Percentiles rank a stretch among this genome's conserved stretches.
Evolutionary conservation across 2,888 invertebrate species (phyloP).

Genomic region (Hirtodrosophila alboralis): DNA sequence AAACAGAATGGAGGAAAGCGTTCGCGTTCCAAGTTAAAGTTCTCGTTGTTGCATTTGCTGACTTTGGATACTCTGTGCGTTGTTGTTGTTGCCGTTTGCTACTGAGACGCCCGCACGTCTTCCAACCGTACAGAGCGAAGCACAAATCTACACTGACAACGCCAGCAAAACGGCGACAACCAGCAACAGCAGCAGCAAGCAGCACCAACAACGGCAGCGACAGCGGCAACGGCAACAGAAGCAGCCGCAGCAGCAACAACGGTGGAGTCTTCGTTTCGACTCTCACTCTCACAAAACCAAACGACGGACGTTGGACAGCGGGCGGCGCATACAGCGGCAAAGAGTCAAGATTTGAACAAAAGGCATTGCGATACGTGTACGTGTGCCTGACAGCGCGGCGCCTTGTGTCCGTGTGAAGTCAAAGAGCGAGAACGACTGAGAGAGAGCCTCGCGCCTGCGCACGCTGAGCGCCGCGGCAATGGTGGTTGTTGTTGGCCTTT

Average conservation of each 20-base stretch:
- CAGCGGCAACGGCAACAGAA: conserved; percentile 50
- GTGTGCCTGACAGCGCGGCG: conserved; percentile 64
- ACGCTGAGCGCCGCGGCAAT: conserved; percentile 29
- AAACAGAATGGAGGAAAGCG: conserved; percentile 35
- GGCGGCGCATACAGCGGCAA: conserved; percentile 45
- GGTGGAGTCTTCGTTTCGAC: conserved; percentile 61
- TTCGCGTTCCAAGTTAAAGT: conserved; percentile 39
- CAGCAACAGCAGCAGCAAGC: conserved; percentile 49
- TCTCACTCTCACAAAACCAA: conserved; percentile 52
- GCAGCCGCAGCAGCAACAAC: conserved; percentile 45
- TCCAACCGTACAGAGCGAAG: conserved; percentile 83
- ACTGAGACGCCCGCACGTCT: conserved; percentile 75
- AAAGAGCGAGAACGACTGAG: conserved; percentile 32
- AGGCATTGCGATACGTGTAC: conserved; percentile 67
- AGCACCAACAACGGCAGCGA: conserved; percentile 49
- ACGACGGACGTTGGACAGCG: conserved; percentile 18
- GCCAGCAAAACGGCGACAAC: conserved; percentile 56
- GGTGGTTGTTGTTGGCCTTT: conserved; percentile 29
- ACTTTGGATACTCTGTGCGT: conserved; percentile 35
- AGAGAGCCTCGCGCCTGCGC: conserved; percentile 65
- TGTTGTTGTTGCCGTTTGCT: conserved; percentile 30
- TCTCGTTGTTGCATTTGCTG: conserved; percentile 40
- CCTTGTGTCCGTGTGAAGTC: conserved; percentile 49
- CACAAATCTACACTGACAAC: conserved; percentile 84
- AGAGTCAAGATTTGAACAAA: conserved; percentile 65